These are phyloP conservation scores for Lateolabrax maculatus DNA, from an alignment of 2,797 vertebrate species.

Conservation along the genomic window DNA sequence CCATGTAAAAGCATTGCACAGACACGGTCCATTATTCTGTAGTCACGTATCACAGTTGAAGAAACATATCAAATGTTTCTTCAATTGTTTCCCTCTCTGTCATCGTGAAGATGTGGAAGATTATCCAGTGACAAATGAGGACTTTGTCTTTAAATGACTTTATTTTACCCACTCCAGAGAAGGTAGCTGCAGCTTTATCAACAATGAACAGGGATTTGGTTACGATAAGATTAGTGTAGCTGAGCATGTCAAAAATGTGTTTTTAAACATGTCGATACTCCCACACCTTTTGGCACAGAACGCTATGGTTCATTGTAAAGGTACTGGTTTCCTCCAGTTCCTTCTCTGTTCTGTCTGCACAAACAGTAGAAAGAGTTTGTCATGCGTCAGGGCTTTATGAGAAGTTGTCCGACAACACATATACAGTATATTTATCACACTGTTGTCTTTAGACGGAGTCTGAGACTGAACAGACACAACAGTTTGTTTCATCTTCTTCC, in stretches of 20 bases:
- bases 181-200: background rate
- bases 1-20: background rate
- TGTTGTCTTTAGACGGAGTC: constrained; percentile 17
- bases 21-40: background rate
- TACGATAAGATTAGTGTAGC: background rate
- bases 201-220: background rate
- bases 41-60: constrained; percentile 3
- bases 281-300: background rate
- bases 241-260: constrained; percentile 6
- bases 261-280: background rate
- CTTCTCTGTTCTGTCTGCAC: background rate
- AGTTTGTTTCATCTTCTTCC: constrained; percentile 60
- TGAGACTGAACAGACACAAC: constrained; percentile 55
- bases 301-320: background rate
- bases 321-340: constrained; percentile 1
- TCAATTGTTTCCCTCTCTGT: background rate
- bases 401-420: constrained; percentile 36
- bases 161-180: too few species aligned
- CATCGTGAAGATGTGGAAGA: background rate
- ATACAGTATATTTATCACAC: constrained; percentile 40
- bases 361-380: background rate
- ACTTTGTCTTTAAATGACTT: background rate
- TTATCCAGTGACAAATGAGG: background rate
- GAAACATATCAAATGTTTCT: too few species aligned
- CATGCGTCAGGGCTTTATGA: constrained; percentile 20